Evolutionary conservation across 2,113 vertebrate species (phyloP).

Genomic region (Ptilonorhynchus violaceus): DNA sequence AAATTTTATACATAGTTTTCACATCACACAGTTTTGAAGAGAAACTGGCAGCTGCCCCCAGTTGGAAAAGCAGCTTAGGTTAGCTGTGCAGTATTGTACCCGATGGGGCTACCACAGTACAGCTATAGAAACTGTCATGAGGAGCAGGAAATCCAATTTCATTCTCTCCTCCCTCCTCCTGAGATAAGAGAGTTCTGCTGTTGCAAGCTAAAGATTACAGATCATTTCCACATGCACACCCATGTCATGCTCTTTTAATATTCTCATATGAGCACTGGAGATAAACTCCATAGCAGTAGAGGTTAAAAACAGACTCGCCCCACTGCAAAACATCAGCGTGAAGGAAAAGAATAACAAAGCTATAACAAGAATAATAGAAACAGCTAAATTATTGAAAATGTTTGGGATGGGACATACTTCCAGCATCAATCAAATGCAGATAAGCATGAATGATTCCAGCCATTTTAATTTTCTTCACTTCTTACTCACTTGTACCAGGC

Average conservation of each 20-base stretch:
- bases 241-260: constrained; percentile 8
- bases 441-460: fast-evolving
- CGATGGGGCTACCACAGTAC: neutral
- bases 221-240: constrained; percentile 18
- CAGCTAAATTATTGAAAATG: neutral
- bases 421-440: neutral
- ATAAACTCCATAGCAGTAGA: neutral
- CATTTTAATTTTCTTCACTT: neutral
- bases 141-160: constrained; percentile 43
- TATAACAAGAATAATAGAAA: neutral
- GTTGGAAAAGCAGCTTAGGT: constrained; percentile 31
- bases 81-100: neutral
- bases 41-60: neutral
- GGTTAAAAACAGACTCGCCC: neutral
- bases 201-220: constrained; percentile 44
- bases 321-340: neutral
- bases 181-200: constrained; percentile 43
- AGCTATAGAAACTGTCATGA: neutral
- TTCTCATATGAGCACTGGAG: neutral
- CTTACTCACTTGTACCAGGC: neutral
- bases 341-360: neutral
- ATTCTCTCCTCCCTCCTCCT: neutral
- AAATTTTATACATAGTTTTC: neutral
- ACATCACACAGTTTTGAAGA: neutral
- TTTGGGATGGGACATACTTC: neutral